Evolutionary conservation across 2,113 vertebrate genomes (phyloP).

Genomic region (Eupsittula cactorum): DNA sequence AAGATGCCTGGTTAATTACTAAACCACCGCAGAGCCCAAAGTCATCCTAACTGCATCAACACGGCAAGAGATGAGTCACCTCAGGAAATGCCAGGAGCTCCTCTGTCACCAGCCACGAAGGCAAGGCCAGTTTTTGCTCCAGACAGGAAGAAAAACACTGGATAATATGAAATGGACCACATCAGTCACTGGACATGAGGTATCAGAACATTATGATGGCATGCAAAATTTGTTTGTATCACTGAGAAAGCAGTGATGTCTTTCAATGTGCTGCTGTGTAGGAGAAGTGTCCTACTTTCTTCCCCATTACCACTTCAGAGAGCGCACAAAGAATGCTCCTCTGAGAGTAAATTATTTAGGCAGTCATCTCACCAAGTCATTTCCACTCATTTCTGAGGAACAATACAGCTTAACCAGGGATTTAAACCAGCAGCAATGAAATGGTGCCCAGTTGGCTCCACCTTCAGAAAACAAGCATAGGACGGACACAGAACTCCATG

Average conservation of each 20-base stretch:
- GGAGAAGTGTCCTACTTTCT: constrained; percentile 10
- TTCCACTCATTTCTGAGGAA: constrained; percentile 33
- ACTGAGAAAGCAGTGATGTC: background rate
- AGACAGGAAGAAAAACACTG: constrained; percentile 27
- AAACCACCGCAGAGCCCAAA: constrained; percentile 6
- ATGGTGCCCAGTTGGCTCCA: background rate
- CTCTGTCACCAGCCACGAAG: constrained; percentile 34
- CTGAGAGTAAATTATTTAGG: constrained; percentile 42
- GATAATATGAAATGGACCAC: background rate
- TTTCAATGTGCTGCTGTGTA: background rate
- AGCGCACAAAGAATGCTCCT: background rate
- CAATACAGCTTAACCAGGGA: background rate
- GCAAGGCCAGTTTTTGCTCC: background rate
- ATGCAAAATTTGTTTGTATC: background rate
- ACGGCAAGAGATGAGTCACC: constrained; percentile 5
- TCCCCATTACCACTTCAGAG: background rate
- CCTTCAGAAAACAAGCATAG: background rate
- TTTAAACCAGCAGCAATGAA: constrained; percentile 38
- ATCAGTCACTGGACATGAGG: background rate
- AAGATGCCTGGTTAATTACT: constrained; percentile 16
- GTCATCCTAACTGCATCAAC: background rate
- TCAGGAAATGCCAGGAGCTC: constrained; percentile 53
- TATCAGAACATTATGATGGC: background rate
- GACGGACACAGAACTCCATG: background rate
- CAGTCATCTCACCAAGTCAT: constrained; percentile 34